Base-by-base conservation (phyloP, 2,113 vertebrate species). In the Etia nguti region DNA sequence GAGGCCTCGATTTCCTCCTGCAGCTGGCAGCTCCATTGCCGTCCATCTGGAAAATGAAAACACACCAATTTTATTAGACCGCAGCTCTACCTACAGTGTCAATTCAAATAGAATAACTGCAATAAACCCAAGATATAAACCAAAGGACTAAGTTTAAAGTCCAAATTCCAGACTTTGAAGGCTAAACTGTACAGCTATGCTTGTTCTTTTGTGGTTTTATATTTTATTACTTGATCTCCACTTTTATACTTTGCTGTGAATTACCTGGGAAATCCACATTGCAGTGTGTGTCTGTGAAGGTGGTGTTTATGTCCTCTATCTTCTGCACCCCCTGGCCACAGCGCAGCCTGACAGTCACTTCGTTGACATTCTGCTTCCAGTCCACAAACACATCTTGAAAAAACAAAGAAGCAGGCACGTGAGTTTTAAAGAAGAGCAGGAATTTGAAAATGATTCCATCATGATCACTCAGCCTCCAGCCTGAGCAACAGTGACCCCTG, bases 1-100 rank as follows among this genome's bases (percentile, higher is more conserved):
- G 98, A 99, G 36, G 97, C 94, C 92, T 99, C 98, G 2, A 99
- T 99, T 89, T 99, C 98, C 81, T 97, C 97, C 4, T 97, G 97
- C 87, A 99, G 96, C 34, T 97, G 96, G 93, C 98, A 99, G 92
- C 96, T 97, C 98, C 98, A 99, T 93, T 98, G 96, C n/a, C 96
- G 96, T 46, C 98, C 98, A n/a, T 96, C 99, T 99, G 54, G 46
- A 60, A 43, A 48, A 80, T 11, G 1, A 55, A 52, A 77, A 52
- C 20, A 26, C 4, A 52, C 73, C 3, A 1, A 52, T 52, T 50
- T 52, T 52, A 77, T 34, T n/a, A 34, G 46, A 31, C 73, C 16
- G 31, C 24, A 77, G 46, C 73, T 52, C 26, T 50, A 52, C 73
- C 26, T 52, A 8, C 29, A 20, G 46, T 48, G 20, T 52, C 73